Evolutionary conservation across 2,888 invertebrate genomes (phyloP).

Genomic region (Thumatha senex): DNA sequence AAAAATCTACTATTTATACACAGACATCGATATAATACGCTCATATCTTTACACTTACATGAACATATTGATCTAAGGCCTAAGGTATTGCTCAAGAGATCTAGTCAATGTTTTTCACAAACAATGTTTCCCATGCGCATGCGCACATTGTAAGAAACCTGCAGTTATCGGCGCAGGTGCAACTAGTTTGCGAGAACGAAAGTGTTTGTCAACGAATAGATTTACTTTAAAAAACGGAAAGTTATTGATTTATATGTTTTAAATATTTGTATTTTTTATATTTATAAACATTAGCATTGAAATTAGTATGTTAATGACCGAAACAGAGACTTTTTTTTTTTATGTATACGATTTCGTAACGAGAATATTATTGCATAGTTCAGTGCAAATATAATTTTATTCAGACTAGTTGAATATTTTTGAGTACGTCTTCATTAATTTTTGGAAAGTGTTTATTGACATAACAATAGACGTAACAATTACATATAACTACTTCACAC

Average conservation of each 20-base stretch:
- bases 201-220: constrained; percentile 39
- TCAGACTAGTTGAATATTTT: constrained; percentile 14
- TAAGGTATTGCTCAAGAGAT: constrained; percentile 42
- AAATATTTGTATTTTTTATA: constrained; percentile 19
- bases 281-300: constrained; percentile 36
- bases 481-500: constrained; percentile 9
- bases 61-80: constrained; percentile 36
- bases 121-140: constrained; percentile 50
- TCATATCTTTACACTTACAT: constrained; percentile 39
- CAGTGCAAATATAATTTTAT: constrained; percentile 18
- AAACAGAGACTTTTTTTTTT: constrained; percentile 17
- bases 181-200: constrained; percentile 51
- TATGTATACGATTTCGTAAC: constrained; percentile 24
- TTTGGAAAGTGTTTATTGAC: constrained; percentile 19
- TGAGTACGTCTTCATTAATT: constrained; percentile 8
- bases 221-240: constrained; percentile 23
- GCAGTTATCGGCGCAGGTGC: constrained; percentile 17
- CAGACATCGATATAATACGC: constrained; percentile 38
- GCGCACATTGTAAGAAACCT: constrained; percentile 28
- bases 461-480: constrained; percentile 1
- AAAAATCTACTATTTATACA: constrained; percentile 43
- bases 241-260: constrained; percentile 10
- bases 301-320: constrained; percentile 35
- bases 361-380: constrained; percentile 4
- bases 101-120: constrained; percentile 37